Conservation (phyloP, 2,113 vertebrate species). For the Illadopsis cleaveri region DNA sequence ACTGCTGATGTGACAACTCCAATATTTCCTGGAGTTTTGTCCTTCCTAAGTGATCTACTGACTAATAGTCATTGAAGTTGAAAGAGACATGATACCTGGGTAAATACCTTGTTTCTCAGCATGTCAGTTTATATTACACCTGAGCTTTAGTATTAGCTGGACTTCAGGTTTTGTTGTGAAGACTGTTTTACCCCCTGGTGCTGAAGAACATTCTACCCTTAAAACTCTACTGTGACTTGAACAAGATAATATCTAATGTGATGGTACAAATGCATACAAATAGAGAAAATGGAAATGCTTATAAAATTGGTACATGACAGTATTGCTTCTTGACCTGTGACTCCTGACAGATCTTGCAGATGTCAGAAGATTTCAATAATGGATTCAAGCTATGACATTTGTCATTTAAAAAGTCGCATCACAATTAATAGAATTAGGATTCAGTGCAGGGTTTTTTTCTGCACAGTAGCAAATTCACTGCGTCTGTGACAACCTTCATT, state of each 20-base stretch:
- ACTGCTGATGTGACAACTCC: not conserved
- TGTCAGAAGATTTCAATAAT: slow-evolving; percentile 41
- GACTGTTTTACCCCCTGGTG: not conserved
- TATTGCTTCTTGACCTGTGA: slow-evolving; percentile 47
- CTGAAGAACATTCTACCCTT: not conserved
- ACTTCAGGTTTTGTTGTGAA: not conserved
- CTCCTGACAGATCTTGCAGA: slow-evolving; percentile 18
- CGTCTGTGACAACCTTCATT: slow-evolving; percentile 69
- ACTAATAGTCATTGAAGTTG: not conserved
- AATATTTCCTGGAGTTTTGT: slow-evolving; percentile 1
- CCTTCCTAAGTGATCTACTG: not conserved
- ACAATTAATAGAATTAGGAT: slow-evolving; percentile 60
- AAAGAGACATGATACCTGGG: not conserved
- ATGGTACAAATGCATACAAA: not conserved
- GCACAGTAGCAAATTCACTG: not conserved
- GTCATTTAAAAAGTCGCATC: slow-evolving; percentile 53
- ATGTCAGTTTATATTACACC: not conserved
- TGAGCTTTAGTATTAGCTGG: not conserved
- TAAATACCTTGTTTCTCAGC: not conserved
- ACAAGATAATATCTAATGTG: not conserved
- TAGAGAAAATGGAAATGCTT: slow-evolving; percentile 23
- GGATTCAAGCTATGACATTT: slow-evolving; percentile 41
- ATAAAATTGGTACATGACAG: slow-evolving; percentile 7
- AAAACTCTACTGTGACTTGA: not conserved
- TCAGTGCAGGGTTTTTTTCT: not conserved